These are phyloP conservation scores for Pundamilia nyererei DNA, from an alignment of 2,113 vertebrate species.

Conservation along the genomic window DNA sequence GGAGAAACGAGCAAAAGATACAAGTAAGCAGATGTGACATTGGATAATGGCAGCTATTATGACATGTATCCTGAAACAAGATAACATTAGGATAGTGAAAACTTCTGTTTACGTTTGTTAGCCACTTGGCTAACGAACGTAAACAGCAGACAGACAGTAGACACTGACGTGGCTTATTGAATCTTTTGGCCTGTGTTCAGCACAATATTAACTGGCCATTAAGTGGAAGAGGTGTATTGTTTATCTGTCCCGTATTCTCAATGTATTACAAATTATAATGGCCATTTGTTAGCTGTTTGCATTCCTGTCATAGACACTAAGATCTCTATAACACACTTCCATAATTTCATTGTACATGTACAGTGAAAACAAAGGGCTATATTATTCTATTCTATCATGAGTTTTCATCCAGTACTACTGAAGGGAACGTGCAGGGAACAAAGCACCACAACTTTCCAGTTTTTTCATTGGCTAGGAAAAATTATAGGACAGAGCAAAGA, in stretches of 20 bases:
- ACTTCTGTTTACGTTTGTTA: fast-evolving
- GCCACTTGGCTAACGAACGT: not conserved
- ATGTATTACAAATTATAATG: not conserved
- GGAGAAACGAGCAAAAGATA: not conserved
- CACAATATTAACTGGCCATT: not conserved
- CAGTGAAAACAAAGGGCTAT: not conserved
- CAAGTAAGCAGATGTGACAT: not conserved
- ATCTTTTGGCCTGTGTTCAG: not conserved
- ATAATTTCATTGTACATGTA: not conserved
- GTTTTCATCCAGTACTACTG: not conserved
- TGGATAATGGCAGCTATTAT: not conserved
- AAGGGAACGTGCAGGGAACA: not conserved
- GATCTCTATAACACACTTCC: not conserved
- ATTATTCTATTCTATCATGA: not conserved
- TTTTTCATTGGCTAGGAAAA: not conserved
- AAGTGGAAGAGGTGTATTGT: not conserved
- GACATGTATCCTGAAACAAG: not conserved
- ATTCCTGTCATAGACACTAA: not conserved
- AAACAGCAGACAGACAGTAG: not conserved
- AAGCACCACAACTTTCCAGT: not conserved
- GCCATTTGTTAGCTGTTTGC: not conserved
- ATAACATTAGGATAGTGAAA: not conserved
- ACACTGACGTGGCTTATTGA: not conserved
- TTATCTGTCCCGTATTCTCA: fast-evolving
- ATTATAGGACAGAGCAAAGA: not conserved